phyloP scores from a whole-genome alignment of 2,888 invertebrate species.

The Drepanosiphum platanoidis region DNA sequence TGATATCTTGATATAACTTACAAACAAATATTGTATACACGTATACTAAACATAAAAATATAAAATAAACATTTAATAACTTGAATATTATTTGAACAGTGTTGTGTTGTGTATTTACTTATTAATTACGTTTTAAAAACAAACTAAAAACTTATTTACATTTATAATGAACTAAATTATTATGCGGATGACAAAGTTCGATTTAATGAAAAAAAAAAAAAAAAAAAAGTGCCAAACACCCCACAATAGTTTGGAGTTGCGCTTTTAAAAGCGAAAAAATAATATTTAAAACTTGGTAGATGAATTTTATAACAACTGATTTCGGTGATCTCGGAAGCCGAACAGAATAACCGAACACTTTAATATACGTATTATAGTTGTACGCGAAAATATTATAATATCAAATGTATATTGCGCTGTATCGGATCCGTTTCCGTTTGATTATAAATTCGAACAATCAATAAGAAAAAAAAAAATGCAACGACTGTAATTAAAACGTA shows the following conservation, averaged over 20 bases:
- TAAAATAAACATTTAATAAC: neutral
- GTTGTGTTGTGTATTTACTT: neutral
- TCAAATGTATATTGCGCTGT: too few species aligned
- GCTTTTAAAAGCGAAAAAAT: neutral
- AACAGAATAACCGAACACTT: too few species aligned
- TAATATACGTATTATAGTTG: too few species aligned
- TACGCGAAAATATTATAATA: too few species aligned
- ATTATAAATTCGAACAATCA: too few species aligned
- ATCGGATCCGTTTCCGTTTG: too few species aligned
- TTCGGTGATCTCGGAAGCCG: neutral
- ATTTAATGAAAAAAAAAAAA: neutral
- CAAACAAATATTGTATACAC: neutral
- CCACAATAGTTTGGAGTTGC: neutral
- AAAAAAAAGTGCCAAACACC: neutral
- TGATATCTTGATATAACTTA: neutral
- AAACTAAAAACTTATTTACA: constrained; percentile 25
- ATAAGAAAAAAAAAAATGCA: too few species aligned
- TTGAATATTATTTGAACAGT: neutral
- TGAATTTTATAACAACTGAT: neutral
- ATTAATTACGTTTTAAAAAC: neutral
- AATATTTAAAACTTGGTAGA: neutral
- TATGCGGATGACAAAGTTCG: neutral
- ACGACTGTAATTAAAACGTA: too few species aligned
- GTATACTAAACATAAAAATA: neutral
- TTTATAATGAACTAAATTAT: constrained; percentile 24